These are phyloP conservation scores for Pecten maximus DNA, from an alignment of 2,888 invertebrate species.

Conservation along the genomic window DNA sequence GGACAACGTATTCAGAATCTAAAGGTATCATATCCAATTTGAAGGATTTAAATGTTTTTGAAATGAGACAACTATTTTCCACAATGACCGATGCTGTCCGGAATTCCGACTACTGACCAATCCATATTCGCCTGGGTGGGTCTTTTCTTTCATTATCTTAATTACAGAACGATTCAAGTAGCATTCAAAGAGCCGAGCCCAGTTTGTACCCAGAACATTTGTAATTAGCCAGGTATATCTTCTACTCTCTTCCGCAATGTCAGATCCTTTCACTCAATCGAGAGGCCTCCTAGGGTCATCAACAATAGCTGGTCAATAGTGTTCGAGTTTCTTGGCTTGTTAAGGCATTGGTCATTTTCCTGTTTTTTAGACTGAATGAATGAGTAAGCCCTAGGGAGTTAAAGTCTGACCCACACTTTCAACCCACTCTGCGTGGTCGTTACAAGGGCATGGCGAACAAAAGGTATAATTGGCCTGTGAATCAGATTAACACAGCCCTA, in stretches of 20 bases:
- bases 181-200: background rate
- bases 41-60: slow-evolving; percentile 19
- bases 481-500: background rate
- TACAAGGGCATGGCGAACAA: background rate
- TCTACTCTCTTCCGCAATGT: background rate
- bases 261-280: background rate
- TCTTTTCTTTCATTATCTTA: background rate
- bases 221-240: background rate
- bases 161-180: background rate
- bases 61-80: background rate
- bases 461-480: background rate
- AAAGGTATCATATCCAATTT: background rate
- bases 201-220: background rate
- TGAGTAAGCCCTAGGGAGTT: background rate
- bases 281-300: background rate
- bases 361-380: background rate
- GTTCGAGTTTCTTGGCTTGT: background rate
- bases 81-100: background rate
- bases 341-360: slow-evolving; percentile 6
- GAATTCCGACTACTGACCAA: background rate
- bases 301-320: background rate
- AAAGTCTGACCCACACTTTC: background rate
- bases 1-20: background rate
- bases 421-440: background rate
- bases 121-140: background rate